Base-by-base conservation (phyloP, 1,140 invertebrate genomes). In the Heliconius congener region DNA sequence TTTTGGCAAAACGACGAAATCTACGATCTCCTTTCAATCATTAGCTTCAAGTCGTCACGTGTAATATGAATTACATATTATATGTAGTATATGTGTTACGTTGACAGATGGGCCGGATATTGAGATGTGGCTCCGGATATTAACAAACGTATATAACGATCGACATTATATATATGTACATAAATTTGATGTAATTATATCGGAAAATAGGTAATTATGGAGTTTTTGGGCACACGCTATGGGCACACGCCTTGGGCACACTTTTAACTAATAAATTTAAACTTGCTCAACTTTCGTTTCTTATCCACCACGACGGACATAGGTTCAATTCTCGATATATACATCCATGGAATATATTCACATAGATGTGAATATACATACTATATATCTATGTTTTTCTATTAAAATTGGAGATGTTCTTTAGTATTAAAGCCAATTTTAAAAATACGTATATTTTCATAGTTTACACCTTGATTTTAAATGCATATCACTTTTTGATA, bases 71-170 rank as follows among this genome's bases (percentile, higher is more conserved):
- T 77, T 77, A 77, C 42, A 76, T 71, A 71, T 50, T 70, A 52
- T 72, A 77, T 71, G 71, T 70, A n/a, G 16, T 76, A 34, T 37
- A 46, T 77, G 71, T 84, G 77, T 83, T 84, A 79, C 74, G 78
- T 82, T 90, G 87, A 85, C 84, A 87, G 84, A 88, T 87, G 79
- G 70, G 83, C 74, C 88, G 88, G 90, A 91, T 89, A 91, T 90
- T 89, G 87, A 89, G 84, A 88, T 82, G 84, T 77, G 82, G 75
- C 78, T 77, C 85, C 89, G 90, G 90, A 90, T 88, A 91, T 91
- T 89, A 77, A 82, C 74, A 72, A 71, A 74, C 60, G 77, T 73
- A 77, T 66, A 77, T 77, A 72, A 23, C 70, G 27, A 50, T 71
- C 60, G 50, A 66, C 8, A 16, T 66, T 23, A 66, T n/a, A 30